These are phyloP conservation scores for Psittacula derbiana DNA, from an alignment of 2,797 vertebrate genomes.

Conservation along the genomic window DNA sequence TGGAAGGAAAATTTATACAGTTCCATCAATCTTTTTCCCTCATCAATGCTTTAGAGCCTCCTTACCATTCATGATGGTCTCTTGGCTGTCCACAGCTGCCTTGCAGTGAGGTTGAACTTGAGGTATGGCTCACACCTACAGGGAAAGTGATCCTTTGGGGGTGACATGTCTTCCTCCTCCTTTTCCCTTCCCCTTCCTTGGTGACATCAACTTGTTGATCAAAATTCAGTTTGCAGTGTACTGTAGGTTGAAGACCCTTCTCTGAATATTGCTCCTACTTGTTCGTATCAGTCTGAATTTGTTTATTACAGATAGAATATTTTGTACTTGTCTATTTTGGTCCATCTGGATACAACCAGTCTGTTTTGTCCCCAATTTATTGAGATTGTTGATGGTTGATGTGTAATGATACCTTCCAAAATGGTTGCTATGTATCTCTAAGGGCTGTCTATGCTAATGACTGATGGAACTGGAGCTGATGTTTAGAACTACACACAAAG, in stretches of 20 bases:
- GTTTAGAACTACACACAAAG: neutral
- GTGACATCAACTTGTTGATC: neutral
- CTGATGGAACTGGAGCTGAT: neutral
- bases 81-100: neutral
- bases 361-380: neutral
- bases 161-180: neutral
- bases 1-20: neutral
- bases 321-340: neutral
- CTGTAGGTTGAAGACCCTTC: neutral
- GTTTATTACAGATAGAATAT: neutral
- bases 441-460: neutral
- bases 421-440: neutral
- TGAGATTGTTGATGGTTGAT: neutral
- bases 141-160: neutral
- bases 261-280: neutral
- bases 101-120: neutral
- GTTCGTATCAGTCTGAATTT: neutral
- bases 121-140: neutral
- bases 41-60: neutral
- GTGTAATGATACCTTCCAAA: neutral
- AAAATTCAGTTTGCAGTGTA: neutral
- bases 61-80: neutral
- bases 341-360: neutral
- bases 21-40: neutral
- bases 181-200: neutral